Evolutionary conservation across 1,140 invertebrate genomes (phyloP), one percentile per base, ranked within the genome.

Genomic region (Leucophenga varia): DNA sequence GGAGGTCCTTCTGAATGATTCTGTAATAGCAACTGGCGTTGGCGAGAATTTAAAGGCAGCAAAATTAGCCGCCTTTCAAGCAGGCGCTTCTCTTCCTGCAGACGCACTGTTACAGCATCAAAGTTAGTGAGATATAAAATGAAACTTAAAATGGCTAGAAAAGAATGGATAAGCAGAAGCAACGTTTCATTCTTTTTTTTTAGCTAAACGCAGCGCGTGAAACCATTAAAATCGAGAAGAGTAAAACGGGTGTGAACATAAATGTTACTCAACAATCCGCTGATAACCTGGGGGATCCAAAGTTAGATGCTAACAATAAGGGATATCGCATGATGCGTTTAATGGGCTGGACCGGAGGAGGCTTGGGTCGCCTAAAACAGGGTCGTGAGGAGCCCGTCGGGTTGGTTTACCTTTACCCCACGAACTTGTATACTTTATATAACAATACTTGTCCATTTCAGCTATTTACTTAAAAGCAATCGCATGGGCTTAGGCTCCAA

Each of bases 291-390:
- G 55, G 28, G 3, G 61, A 67, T 8, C 47, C 64, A 22, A 59
- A 65, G 14, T 55, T 82, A 5, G 54, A 76, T 20, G 68, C 75
- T 8, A 78, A 75, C 48, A 85, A 84, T 56, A 78, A 85, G 45
- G 86, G 85, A 6, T 83, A 76, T 41, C 87, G 84, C 59, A 79
- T 91, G 75, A 82, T 91, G 80, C 82, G 84, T 49, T 74, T 86
- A 51, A 90, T 92, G 88, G 90, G 89, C 0, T 91, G 89, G 89
- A 77, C 80, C 19, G 89, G 89, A 19, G 88, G 88, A 22, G 87
- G 86, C 1, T 75, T 90, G 31, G 88, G 89, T 0, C 85, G 85
- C 52, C 76, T 81, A 12, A 78, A 81, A 10, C 81, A 85, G 55
- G 89, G 89, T 18, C 83, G 84, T n/a, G 75, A 78, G 3, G 81